Conservation (phyloP, 2,888 invertebrate species). For the Dasysyrphus tricinctus region DNA sequence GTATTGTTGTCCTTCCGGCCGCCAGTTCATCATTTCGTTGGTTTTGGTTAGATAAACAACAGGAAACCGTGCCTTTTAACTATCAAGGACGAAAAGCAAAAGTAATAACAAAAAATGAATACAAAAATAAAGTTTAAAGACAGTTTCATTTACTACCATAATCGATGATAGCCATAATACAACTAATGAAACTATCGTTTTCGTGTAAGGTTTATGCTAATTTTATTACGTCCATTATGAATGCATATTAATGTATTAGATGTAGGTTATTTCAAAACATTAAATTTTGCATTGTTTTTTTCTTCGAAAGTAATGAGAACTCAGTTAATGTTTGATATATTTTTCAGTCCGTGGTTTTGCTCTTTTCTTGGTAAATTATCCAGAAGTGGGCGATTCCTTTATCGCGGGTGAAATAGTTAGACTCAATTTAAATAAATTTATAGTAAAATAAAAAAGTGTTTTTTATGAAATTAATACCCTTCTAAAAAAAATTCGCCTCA, state of each 20-base stretch:
- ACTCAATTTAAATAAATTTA: too few species aligned
- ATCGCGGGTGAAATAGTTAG: too few species aligned
- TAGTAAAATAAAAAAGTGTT: too few species aligned
- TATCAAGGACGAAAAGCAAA: not conserved
- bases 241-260: not conserved
- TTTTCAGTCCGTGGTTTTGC: not conserved
- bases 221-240: slow-evolving; percentile 37
- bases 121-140: too few species aligned
- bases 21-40: not conserved
- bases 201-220: slow-evolving; percentile 36
- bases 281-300: slow-evolving; percentile 1
- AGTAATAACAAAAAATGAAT: too few species aligned
- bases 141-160: slow-evolving; percentile 40
- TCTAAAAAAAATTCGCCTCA: too few species aligned
- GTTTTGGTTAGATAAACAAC: not conserved
- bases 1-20: not conserved
- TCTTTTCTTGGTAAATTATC: not conserved
- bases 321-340: slow-evolving; percentile 10
- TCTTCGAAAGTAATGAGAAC: not conserved
- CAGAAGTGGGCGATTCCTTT: too few species aligned
- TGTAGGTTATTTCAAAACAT: not conserved
- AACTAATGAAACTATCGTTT: slow-evolving; percentile 55
- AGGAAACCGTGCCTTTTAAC: not conserved
- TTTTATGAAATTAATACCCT: too few species aligned
- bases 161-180: slow-evolving; percentile 58